These are phyloP conservation scores for Apocheima hispidaria DNA, from an alignment of 2,888 invertebrate species.

Conservation along the genomic window DNA sequence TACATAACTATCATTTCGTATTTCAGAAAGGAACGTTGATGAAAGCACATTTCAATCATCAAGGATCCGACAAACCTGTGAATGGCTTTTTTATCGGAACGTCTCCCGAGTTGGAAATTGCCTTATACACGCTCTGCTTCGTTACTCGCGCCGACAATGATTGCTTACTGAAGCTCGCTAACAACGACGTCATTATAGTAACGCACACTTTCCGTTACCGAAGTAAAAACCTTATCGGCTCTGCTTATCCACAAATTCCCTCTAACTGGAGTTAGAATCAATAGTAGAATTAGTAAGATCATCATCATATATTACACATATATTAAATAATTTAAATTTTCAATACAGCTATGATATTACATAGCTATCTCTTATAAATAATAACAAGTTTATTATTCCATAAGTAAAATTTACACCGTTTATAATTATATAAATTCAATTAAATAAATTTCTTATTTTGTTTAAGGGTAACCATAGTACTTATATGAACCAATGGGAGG, in stretches of 20 bases:
- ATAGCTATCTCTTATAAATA: too few relatives aligned
- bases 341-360: too few relatives aligned
- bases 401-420: too few relatives aligned
- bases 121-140: conserved; percentile 95
- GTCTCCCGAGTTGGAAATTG: conserved; percentile 96
- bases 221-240: conserved; percentile 92
- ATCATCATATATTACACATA: too few relatives aligned
- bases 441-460: too few relatives aligned
- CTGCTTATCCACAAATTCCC: conserved; percentile 93
- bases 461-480: too few relatives aligned
- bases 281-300: background rate
- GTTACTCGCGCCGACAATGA: conserved; percentile 90
- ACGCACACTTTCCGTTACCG: conserved; percentile 91
- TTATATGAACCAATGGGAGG: too few relatives aligned
- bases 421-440: too few relatives aligned
- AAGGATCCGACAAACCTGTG: conserved; percentile 91
- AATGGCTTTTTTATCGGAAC: conserved; percentile 91
- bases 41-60: conserved; percentile 90
- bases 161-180: conserved; percentile 91
- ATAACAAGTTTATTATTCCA: too few relatives aligned
- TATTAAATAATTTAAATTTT: too few relatives aligned
- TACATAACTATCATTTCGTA: conserved; percentile 21
- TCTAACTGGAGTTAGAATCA: conserved; percentile 20
- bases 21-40: conserved; percentile 91
- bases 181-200: conserved; percentile 89